Conservation (phyloP, 92 coral and sea anemone genomes). For the Bergia sp. region DNA sequence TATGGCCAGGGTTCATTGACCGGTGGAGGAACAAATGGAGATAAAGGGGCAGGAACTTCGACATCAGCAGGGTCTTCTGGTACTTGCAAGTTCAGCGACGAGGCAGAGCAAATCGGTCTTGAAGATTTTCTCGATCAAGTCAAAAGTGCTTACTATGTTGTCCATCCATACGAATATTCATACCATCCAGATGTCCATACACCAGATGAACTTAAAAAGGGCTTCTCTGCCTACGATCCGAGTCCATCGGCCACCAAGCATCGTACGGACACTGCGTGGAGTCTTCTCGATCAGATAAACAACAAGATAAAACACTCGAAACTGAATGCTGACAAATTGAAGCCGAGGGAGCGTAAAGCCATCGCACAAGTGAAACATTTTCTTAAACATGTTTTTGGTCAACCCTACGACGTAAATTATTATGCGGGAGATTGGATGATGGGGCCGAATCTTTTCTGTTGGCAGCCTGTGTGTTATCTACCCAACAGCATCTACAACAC, state of each 20-base stretch:
- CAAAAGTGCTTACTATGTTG: slow-evolving; percentile 55
- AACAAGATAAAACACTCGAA: slow-evolving; percentile 21
- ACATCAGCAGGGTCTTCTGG: neutral
- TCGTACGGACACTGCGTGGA: slow-evolving; percentile 76
- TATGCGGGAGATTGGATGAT: slow-evolving; percentile 96
- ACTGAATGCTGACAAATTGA: slow-evolving; percentile 47
- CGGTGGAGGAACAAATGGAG: neutral
- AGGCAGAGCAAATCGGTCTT: slow-evolving; percentile 71
- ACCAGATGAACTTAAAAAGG: slow-evolving; percentile 41
- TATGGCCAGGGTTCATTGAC: neutral
- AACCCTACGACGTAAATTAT: slow-evolving; percentile 81
- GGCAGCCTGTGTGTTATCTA: slow-evolving; percentile 72
- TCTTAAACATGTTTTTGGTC: slow-evolving; percentile 80
- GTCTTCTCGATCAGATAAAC: slow-evolving; percentile 64
- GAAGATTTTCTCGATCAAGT: slow-evolving; percentile 72
- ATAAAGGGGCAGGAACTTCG: neutral
- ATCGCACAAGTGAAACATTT: slow-evolving; percentile 79
- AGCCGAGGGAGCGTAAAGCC: slow-evolving; percentile 83
- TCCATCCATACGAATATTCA: slow-evolving; percentile 63
- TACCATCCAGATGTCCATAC: slow-evolving; percentile 64
- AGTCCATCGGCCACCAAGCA: slow-evolving; percentile 65
- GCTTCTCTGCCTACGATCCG: slow-evolving; percentile 74
- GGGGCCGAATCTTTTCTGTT: slow-evolving; percentile 92
- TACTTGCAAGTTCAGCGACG: slow-evolving; percentile 64
- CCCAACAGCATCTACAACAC: slow-evolving; percentile 57